Conservation (phyloP, 2,113 vertebrate species). For the Tychaedon coryphoeus region DNA sequence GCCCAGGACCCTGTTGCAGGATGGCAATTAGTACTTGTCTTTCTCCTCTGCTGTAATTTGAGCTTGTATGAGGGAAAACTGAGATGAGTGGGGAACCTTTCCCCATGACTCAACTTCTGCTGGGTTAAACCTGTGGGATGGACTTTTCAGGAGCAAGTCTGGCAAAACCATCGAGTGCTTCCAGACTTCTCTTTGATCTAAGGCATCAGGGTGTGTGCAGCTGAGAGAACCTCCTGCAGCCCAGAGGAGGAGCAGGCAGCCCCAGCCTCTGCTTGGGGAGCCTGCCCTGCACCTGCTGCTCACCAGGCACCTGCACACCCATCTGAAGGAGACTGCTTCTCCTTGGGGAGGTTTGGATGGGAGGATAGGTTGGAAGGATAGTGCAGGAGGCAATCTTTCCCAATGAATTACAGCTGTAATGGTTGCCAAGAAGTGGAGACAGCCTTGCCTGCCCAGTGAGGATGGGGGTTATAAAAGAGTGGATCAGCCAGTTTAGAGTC, state of each 20-base stretch:
- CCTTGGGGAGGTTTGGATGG: background rate
- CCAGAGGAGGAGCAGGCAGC: background rate
- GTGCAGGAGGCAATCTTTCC: no score
- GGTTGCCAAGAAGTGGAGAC: no score
- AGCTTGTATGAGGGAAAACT: background rate
- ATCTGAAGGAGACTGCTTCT: background rate
- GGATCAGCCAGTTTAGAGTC: no score
- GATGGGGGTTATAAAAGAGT: no score
- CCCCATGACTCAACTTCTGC: background rate
- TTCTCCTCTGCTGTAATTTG: background rate
- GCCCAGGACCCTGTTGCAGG: background rate
- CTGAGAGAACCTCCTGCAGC: background rate
- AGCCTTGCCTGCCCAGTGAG: no score
- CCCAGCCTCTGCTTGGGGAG: background rate
- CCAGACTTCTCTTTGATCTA: background rate
- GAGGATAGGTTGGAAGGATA: no score
- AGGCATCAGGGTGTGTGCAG: background rate
- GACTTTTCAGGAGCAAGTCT: background rate
- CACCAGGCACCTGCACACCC: fast-evolving
- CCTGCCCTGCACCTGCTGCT: fast-evolving
- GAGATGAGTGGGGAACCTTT: background rate
- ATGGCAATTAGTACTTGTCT: background rate
- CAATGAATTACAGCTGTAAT: no score
- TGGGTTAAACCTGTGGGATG: background rate
- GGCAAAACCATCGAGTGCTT: background rate